A percentile compares a stretch with the other conserved stretches of the same genome.
phyloP scores from a whole-genome alignment of 2,113 vertebrate genomes.

The Mastomys natalensis region DNA sequence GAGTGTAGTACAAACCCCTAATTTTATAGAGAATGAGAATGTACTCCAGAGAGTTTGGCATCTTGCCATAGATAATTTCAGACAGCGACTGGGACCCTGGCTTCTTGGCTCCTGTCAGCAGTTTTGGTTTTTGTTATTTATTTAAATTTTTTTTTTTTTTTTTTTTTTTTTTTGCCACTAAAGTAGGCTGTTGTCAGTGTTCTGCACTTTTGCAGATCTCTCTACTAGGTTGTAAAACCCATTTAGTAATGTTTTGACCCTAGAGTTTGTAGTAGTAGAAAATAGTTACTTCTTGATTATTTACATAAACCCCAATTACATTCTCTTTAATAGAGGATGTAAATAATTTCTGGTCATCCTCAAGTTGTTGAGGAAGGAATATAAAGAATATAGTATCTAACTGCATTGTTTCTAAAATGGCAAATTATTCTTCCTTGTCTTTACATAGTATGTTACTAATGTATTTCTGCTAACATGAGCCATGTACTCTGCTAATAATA shows the following conservation, averaged over 20 bases:
- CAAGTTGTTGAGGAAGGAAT: background rate
- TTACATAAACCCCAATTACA: background rate
- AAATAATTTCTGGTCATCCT: background rate
- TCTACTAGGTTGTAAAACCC: conserved; percentile 9
- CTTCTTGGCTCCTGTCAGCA: conserved; percentile 9
- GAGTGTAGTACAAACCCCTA: conserved; percentile 11
- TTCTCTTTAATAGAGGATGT: background rate
- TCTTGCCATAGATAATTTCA: conserved; percentile 57
- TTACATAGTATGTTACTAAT: conserved; percentile 6
- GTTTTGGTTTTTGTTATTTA: background rate
- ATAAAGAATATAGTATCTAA: background rate
- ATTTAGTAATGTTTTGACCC: conserved; percentile 41
- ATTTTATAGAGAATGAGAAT: conserved; percentile 68
- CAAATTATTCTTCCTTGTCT: background rate
- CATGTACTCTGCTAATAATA: background rate
- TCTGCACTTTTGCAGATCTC: background rate
- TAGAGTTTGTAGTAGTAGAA: background rate
- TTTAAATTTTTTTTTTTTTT: no score
- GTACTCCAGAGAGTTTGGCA: conserved; percentile 28
- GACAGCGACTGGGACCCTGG: background rate
- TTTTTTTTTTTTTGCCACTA: background rate
- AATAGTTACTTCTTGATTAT: background rate
- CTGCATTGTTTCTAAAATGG: background rate
- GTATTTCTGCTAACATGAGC: background rate
- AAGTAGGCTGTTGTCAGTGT: background rate